Evolutionary conservation across 2,797 vertebrate species (phyloP), one percentile per base, ranked within the genome.

Genomic region (Champsocephalus esox): DNA sequence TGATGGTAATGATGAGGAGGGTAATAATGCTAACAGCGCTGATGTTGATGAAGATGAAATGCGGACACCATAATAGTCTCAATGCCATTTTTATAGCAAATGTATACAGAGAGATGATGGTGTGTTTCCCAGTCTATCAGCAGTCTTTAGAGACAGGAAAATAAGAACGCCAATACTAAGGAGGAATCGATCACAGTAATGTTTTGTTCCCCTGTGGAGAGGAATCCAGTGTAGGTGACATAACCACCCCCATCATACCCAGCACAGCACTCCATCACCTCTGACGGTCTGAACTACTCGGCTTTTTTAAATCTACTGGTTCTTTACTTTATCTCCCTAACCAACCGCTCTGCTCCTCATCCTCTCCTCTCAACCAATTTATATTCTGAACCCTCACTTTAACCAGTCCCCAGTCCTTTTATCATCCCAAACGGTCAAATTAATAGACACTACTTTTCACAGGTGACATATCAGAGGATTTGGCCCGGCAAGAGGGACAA

Each of bases 111-210:
- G 66, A 54, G 58, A 61, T 60, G 66, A 55, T 41, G 59, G 16
- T 64, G 62, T 70, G 50, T 70, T 77, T 79, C 67, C 70, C 38
- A 70, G 38, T 67, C 79, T 60, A 74, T 86, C 55, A 66, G 63
- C 52, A 52, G 66, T 55, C 50, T 70, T 61, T 1, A 12, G 61
- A 79, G 82, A 70, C 77, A 62, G 78, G 57, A 74, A 83, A 87
- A 87, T 81, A 84, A 81, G 73, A 74, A 70, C 60, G 66, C 56
- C 70, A 82, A 79, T 77, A 75, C 63, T 38, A 5, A 59, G 71
- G 61, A 81, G 77, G 73, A 89, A 92, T 91, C 70, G 77, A 89
- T 92, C 88, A 83, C 65, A 44, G 75, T 86, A 88, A 91, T 86
- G 84, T 52, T 73, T 72, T 80, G 55, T 74, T 65, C 60, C 58